Conservation (phyloP, 2,888 invertebrate species). For the Saturnia japonica region DNA sequence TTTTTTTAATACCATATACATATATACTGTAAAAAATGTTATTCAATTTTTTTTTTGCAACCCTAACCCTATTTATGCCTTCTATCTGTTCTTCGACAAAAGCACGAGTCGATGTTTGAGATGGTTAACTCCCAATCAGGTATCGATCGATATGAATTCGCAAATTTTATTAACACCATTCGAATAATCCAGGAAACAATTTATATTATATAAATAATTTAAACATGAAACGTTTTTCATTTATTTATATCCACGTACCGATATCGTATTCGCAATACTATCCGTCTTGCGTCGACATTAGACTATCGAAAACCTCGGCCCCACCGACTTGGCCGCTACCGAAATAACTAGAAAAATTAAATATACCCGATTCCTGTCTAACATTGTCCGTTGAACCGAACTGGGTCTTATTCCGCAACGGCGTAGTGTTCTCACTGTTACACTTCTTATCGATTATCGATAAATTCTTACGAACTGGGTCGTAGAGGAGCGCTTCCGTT, state of each 20-base stretch:
- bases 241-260: constrained; percentile 67
- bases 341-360: constrained; percentile 86
- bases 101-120: too few species aligned
- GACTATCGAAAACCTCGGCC: constrained; percentile 83
- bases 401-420: constrained; percentile 68
- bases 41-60: too few species aligned
- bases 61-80: too few species aligned
- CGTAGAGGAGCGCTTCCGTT: constrained; percentile 58
- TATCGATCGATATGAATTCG: background rate
- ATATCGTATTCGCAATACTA: constrained; percentile 59
- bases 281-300: constrained; percentile 69
- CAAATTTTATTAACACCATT: background rate
- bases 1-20: too few species aligned
- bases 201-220: background rate
- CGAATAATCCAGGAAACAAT: background rate
- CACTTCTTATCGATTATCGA: constrained; percentile 55
- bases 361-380: constrained; percentile 70
- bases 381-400: constrained; percentile 75
- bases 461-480: constrained; percentile 47
- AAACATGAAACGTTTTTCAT: constrained; percentile 25
- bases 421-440: constrained; percentile 68
- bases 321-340: constrained; percentile 80
- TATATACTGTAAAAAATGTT: too few species aligned
- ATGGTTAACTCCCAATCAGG: too few species aligned
- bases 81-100: too few species aligned